A percentile compares a stretch with the other conserved stretches of the same genome.
Evolutionary conservation across 1,140 invertebrate species (phyloP).

Genomic region (Oreohelix idahoensis): DNA sequence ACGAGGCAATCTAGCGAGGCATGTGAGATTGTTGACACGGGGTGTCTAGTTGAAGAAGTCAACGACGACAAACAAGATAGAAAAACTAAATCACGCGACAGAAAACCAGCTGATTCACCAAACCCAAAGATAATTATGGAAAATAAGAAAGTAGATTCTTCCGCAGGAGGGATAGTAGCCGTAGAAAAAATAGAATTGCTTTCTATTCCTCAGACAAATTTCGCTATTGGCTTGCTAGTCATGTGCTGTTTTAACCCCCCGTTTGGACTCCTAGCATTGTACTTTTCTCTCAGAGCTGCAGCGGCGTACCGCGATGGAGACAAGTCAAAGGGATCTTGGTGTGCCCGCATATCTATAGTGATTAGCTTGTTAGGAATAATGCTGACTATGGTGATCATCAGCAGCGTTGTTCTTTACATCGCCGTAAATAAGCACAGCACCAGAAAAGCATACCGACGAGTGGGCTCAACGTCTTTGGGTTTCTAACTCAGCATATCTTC

Average conservation of each 20-base stretch:
- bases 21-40: no score
- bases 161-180: no score
- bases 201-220: conserved; percentile 45
- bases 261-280: conserved; percentile 44
- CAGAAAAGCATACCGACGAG: neutral
- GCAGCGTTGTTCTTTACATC: neutral
- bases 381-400: conserved; percentile 24
- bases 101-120: no score
- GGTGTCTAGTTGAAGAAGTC: no score
- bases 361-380: conserved; percentile 17
- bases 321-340: neutral
- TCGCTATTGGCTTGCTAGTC: conserved; percentile 46
- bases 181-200: neutral
- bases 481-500: no score
- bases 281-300: conserved; percentile 44
- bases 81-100: no score
- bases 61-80: no score
- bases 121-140: no score
- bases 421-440: conserved; percentile 17
- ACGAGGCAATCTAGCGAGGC: no score
- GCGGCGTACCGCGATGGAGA: conserved; percentile 41
- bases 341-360: neutral
- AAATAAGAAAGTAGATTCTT: no score
- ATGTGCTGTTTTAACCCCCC: conserved; percentile 46
- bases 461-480: neutral